phyloP scores from a whole-genome alignment of 2,797 vertebrate genomes.

The Sebastes cheni region DNA sequence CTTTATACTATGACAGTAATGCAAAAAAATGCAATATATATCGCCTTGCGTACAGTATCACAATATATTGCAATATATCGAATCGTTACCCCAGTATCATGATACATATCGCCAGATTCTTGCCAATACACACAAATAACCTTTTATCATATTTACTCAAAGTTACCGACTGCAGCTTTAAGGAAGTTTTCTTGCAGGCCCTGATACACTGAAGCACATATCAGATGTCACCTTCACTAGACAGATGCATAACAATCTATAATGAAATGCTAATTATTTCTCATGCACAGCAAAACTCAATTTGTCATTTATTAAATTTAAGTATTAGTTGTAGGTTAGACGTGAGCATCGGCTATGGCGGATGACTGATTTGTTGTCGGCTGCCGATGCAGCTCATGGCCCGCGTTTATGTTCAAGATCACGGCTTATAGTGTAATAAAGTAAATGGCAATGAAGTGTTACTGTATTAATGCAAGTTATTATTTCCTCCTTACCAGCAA shows the following conservation, averaged over 20 bases:
- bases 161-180: not conserved
- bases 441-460: not conserved
- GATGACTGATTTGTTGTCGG: conserved; percentile 19
- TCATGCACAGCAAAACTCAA: conserved; percentile 4
- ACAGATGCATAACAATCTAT: not conserved
- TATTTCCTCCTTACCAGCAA: not conserved
- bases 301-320: conserved; percentile 19
- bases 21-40: too few relatives aligned
- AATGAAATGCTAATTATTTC: conserved; percentile 17
- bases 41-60: too few relatives aligned
- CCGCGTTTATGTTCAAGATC: conserved; percentile 21
- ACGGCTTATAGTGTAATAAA: not conserved
- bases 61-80: too few relatives aligned
- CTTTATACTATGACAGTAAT: too few relatives aligned
- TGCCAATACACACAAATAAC: not conserved
- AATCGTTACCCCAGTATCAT: too few relatives aligned
- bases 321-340: conserved; percentile 16
- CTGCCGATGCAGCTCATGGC: conserved; percentile 14
- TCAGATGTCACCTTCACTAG: not conserved
- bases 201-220: not conserved
- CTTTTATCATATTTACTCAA: fast-evolving
- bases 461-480: conserved; percentile 6
- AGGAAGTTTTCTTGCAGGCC: not conserved
- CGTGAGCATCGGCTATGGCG: not conserved
- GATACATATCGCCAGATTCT: too few relatives aligned